Percentiles rank a stretch among this genome's conserved stretches.
phyloP scores from a whole-genome alignment of 2,888 invertebrate genomes.

The Nemotelus pantherinus region DNA sequence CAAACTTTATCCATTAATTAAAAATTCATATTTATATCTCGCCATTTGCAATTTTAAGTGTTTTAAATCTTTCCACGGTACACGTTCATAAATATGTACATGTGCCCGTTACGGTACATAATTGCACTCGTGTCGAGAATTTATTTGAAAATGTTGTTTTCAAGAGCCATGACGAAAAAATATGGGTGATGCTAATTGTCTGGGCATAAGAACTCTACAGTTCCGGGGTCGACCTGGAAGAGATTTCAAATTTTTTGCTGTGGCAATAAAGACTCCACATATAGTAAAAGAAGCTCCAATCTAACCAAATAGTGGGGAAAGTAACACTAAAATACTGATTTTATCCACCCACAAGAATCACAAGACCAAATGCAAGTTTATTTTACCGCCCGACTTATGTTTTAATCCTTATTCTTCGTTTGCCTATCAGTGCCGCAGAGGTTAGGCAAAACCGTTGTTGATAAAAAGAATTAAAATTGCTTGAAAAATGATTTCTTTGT shows the following conservation, averaged over 20 bases:
- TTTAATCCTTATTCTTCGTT: constrained; percentile 44
- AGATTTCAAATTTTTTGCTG: no score
- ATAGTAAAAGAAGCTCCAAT: no score
- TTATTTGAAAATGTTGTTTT: no score
- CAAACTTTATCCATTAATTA: constrained; percentile 52
- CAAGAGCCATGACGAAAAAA: no score
- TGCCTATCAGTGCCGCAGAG: constrained; percentile 58
- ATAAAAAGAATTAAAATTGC: constrained; percentile 30
- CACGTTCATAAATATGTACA: constrained; percentile 50
- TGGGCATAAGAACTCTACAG: no score
- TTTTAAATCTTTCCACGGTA: constrained; percentile 48
- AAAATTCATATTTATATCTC: constrained; percentile 51
- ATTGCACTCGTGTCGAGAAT: no score
- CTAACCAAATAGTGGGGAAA: no score
- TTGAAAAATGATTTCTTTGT: constrained; percentile 36
- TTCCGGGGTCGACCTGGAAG: no score
- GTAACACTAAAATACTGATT: no score
- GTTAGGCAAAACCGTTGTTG: constrained; percentile 24
- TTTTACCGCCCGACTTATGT: constrained; percentile 44
- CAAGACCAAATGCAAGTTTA: constrained; percentile 25
- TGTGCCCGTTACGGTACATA: neutral
- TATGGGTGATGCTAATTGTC: no score
- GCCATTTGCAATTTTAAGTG: constrained; percentile 51
- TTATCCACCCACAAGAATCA: no score
- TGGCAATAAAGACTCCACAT: no score